Evolutionary conservation across 1,140 invertebrate genomes (phyloP), one percentile per base, ranked within the genome.

Genomic region (Copidosoma floridanum): DNA sequence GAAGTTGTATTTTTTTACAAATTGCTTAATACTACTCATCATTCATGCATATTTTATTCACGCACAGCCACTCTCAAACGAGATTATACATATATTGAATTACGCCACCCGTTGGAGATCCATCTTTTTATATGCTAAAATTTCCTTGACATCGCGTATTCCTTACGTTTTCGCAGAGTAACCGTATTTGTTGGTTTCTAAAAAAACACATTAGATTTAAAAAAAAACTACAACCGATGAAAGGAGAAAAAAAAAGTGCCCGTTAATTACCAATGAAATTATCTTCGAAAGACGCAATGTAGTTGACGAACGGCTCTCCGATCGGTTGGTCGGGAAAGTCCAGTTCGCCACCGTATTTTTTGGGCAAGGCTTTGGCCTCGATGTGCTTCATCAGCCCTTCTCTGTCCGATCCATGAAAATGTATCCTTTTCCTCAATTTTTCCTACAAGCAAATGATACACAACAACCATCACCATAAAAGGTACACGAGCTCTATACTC

Each of bases 381-480:
- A 93, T 82, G 55, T 86, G 80, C 24, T 83, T 74, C 47, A 84
- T 82, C 14, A 95, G 76, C 0, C 85, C 81, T 23, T 85, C 82
- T 43, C 82, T 76, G 65, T 93, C 86, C 12, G 83, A 86, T 3
- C 91, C 91, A 72, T 93, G 90, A 72, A 93, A 90, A 62, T 81
- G 80, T 63, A 89, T 84, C 35, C 82, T 77, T 62, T 85, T 85
- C 65, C 85, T 82, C 4, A 86, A 70, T 61, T 85, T 83, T 64
- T 86, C 84, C 35, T 86, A 76, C 16, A 61, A 60, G 40, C 12
- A 12, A 32, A 32, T 32, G 12, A 32, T 32, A 32, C 29, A 32
- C 12, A 32, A 8, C 12, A 24, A 18, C 24, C 37, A 8, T 32
- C 6, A 8, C 6, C 12, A 32, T 32, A 32, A 8, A 32, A 32